A percentile compares a stretch with the other conserved stretches of the same genome.
phyloP scores from a whole-genome alignment of 2,113 vertebrate species.

The Spilogale gracilis region DNA sequence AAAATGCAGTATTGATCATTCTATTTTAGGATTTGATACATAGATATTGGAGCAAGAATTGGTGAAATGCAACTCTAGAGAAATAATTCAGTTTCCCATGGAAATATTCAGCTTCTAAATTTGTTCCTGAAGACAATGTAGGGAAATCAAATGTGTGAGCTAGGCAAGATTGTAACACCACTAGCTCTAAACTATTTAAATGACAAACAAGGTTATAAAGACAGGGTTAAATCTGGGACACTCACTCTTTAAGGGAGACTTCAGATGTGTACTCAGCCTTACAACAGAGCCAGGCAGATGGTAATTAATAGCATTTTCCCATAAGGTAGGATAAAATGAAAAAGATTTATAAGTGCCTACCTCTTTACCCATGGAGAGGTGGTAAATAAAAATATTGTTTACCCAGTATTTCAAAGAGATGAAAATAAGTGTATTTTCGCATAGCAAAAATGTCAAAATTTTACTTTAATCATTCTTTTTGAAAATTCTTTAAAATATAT shows the following conservation, averaged over 20 bases:
- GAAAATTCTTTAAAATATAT: constrained; percentile 12
- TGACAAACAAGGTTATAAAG: constrained; percentile 40
- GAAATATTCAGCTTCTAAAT: constrained; percentile 10
- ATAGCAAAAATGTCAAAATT: background rate
- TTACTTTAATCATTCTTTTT: background rate
- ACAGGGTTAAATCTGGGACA: background rate
- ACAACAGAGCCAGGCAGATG: background rate
- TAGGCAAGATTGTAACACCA: constrained; percentile 33
- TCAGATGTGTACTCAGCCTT: background rate
- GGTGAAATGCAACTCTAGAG: constrained; percentile 60
- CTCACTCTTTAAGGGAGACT: background rate
- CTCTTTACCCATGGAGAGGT: background rate
- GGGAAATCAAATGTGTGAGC: constrained; percentile 50
- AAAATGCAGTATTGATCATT: constrained; percentile 75
- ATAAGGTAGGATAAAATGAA: background rate
- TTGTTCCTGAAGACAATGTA: constrained; percentile 47
- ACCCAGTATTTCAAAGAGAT: constrained; percentile 2
- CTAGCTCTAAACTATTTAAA: constrained; percentile 15
- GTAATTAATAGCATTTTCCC: background rate
- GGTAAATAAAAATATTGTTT: background rate
- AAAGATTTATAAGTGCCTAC: background rate
- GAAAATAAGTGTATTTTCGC: background rate
- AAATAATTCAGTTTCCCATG: constrained; percentile 50
- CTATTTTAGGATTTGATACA: constrained; percentile 81
- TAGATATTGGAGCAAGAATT: constrained; percentile 54